A percentile compares a stretch with the other conserved stretches of the same genome.
These are phyloP conservation scores for Nemapogon koenigi DNA, from an alignment of 2,888 invertebrate genomes.

Conservation along the genomic window DNA sequence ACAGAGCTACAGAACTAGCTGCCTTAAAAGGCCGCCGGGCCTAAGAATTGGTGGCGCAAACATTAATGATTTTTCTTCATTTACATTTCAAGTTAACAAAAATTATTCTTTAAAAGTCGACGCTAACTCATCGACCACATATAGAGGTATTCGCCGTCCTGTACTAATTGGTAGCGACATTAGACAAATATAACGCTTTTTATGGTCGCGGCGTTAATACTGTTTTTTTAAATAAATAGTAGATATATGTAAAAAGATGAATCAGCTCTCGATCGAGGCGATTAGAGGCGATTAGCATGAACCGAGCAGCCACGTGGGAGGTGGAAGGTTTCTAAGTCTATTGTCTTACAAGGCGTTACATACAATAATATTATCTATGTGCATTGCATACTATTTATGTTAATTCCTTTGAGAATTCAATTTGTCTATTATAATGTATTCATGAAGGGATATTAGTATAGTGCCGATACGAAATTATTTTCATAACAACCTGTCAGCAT, in stretches of 20 bases:
- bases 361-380: slow-evolving; percentile 32
- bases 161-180: slow-evolving; percentile 56
- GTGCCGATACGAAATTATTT: slow-evolving; percentile 19
- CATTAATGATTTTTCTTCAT: slow-evolving; percentile 55
- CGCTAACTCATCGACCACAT: slow-evolving; percentile 51
- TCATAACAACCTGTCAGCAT: slow-evolving; percentile 29
- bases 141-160: slow-evolving; percentile 50
- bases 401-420: slow-evolving; percentile 57
- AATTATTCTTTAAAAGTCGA: slow-evolving; percentile 44
- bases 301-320: slow-evolving; percentile 45
- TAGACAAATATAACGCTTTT: slow-evolving; percentile 60
- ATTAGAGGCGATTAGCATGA: slow-evolving; percentile 60
- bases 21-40: slow-evolving; percentile 6
- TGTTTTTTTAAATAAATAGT: slow-evolving; percentile 60
- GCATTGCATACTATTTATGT: slow-evolving; percentile 60
- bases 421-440: slow-evolving; percentile 51
- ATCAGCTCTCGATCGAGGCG: slow-evolving; percentile 56
- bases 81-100: slow-evolving; percentile 49
- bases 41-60: slow-evolving; percentile 42
- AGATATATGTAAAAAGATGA: slow-evolving; percentile 53
- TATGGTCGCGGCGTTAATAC: slow-evolving; percentile 49
- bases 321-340: slow-evolving; percentile 43
- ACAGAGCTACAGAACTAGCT: too few relatives aligned
- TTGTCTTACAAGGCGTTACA: slow-evolving; percentile 58
- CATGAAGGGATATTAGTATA: slow-evolving; percentile 40